Evolutionary conservation across 1,140 invertebrate genomes (phyloP).

Genomic region (Drosophila rhopaloa): DNA sequence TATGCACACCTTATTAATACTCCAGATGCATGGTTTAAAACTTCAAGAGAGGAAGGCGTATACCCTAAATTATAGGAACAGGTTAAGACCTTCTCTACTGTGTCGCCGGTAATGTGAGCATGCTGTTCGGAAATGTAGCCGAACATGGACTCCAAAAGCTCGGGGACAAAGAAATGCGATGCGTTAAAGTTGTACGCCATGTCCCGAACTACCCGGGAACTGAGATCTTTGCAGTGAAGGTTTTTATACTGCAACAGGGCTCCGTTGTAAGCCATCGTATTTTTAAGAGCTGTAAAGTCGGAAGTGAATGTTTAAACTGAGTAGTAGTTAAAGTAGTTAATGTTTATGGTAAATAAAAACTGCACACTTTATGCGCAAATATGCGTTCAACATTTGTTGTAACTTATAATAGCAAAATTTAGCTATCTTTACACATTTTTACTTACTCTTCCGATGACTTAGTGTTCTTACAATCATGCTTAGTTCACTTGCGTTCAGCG

Average conservation of each 20-base stretch:
- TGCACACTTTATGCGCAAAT: no score
- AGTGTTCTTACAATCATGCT: conserved; percentile 75
- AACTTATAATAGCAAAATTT: no score
- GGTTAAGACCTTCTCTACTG: conserved; percentile 85
- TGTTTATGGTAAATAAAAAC: no score
- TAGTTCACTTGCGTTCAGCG: conserved; percentile 63
- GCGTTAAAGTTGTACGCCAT: conserved; percentile 79
- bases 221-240: conserved; percentile 65
- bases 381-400: no score
- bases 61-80: conserved; percentile 85
- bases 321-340: no score
- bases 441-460: conserved; percentile 72
- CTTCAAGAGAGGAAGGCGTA: conserved; percentile 72
- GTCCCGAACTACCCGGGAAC: conserved; percentile 84
- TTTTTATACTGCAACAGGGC: conserved; percentile 62
- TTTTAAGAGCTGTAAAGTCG: conserved; percentile 49
- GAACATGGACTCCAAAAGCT: conserved; percentile 84
- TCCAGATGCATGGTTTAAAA: conserved; percentile 69
- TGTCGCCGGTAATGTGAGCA: conserved; percentile 84
- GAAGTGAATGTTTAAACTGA: background rate
- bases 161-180: conserved; percentile 81
- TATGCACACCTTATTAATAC: conserved; percentile 60
- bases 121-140: conserved; percentile 83
- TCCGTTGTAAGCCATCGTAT: conserved; percentile 56
- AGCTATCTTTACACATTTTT: no score